Base-by-base conservation (phyloP, 1,140 invertebrate genomes). In the Tetramorium parvispinum region DNA sequence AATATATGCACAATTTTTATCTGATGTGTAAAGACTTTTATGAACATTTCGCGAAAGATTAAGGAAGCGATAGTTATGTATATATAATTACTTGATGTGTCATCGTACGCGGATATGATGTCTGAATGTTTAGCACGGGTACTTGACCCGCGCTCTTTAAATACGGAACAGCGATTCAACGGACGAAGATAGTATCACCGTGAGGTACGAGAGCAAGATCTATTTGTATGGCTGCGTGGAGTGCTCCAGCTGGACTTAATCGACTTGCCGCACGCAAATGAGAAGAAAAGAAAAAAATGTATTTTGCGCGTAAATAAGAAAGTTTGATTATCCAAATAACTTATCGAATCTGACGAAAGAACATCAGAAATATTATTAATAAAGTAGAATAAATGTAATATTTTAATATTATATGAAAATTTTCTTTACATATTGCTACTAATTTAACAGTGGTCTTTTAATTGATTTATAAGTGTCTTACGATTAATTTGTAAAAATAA, bases 111-210 rank as follows among this genome's bases (percentile, higher is more conserved):
- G 61, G 76, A 65, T 65, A 57, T 73, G 49, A 82, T 57, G 79
- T 32, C 68, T 73, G 79, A 59, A 73, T 83, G 70, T 75, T 81
- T 57, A 46, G 13, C 18, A 27, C 63, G 63, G 85, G 85, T 85
- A 85, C 85, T 85, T 85, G 85, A 85, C 85, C 85, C 32, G 85
- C 24, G 83, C 75, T 85, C 85, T 81, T 85, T 85, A 85, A 85
- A 85, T 85, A 85, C 75, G 76, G 75, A 59, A 68, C 43, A 59
- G 65, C 49, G 85, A 81, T 78, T 53, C 77, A 59, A 81, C 85
- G 75, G 61, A 83, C 79, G 24, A 83, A 83, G 79, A 83, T 83
- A 83, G 79, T 43, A 83, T 59, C 79, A 71, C 18, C 53, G 51
- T 37, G 55, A 83, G 79, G 24, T 83, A 83, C 55, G 79, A 46